Base-by-base conservation (phyloP, 2,888 invertebrate species). In the Drosophila leonis region DNA sequence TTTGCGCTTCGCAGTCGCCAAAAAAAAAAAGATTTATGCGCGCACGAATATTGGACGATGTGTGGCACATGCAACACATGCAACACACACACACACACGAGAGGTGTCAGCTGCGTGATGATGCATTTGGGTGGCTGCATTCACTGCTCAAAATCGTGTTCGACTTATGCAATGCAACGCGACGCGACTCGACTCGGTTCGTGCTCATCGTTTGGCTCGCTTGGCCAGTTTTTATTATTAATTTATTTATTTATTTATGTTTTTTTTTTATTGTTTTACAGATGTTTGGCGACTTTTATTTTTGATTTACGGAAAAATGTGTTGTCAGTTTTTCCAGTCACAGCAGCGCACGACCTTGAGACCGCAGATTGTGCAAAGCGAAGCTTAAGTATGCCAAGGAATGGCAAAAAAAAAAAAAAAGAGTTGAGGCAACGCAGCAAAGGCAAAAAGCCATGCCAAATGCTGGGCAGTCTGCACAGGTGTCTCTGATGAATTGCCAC, bases 91-190 rank as follows among this genome's bases (percentile, higher is more conserved):
- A 51, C 27, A 62, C 24, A 57, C 56, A 13, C 4, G 0, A 15
- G 33, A 15, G 18, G 15, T 48, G 62, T 70, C 73, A 60, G 52
- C 49, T 55, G 56, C 65, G 76, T 61, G 76, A 65, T 65, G 72
- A 76, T 77, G 76, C 66, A 68, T 69, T 75, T 65, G 75, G 69
- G 60, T 72, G 65, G 67, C 49, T 75, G 56, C 39, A 18, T 62
- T 29, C 59, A 51, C 55, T 18, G 41, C 18, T 56, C 33, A 29
- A 64, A 86, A 72, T 87, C 90, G 88, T 89, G 83, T 84, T 87
- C 82, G 88, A 80, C 54, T 84, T 84, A 84, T 84, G 89, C 88
- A 89, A 89, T 72, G 73, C 72, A 67, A 65, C 72, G 66, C 39
- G 49, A 31, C 24, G 24, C 29, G 49, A 49, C 20, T 13, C 33